These are phyloP conservation scores for Sycophaga agraensis DNA, from an alignment of 1,140 invertebrate genomes.

Conservation along the genomic window DNA sequence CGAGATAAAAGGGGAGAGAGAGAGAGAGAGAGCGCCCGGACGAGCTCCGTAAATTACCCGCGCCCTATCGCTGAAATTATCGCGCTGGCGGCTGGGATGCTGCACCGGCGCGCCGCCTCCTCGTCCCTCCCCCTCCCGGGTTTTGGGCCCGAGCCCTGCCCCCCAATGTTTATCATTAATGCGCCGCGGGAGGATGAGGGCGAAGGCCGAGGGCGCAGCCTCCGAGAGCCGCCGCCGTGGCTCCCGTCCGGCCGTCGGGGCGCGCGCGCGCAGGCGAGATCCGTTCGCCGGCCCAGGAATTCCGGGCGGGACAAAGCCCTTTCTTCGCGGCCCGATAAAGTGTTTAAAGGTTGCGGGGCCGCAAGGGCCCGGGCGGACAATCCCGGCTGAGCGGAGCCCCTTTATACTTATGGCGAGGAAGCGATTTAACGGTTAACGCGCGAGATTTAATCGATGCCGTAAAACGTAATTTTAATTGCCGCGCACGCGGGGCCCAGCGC, in stretches of 20 bases:
- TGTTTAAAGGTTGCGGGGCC: no score
- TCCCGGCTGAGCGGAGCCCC: neutral
- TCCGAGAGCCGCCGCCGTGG: neutral
- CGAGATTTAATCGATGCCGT: slow-evolving; percentile 26
- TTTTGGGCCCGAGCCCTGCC: no score
- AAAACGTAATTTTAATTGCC: slow-evolving; percentile 30
- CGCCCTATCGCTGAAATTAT: slow-evolving; percentile 23
- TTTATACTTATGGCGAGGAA: neutral
- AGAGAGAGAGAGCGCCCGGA: slow-evolving; percentile 17
- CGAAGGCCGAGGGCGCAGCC: neutral
- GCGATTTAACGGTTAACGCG: slow-evolving; percentile 12
- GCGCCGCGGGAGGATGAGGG: no score
- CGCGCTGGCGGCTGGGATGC: no score
- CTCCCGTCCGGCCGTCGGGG: neutral
- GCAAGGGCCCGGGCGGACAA: neutral
- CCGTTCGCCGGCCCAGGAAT: no score
- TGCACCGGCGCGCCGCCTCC: no score
- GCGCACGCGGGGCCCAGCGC: neutral
- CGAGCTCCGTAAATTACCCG: slow-evolving; percentile 25
- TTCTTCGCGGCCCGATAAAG: no score
- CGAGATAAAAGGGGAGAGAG: neutral
- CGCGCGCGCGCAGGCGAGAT: no score
- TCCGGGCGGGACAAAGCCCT: no score
- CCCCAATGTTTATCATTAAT: no score
- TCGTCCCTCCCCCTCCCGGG: no score